Evolutionary conservation across 2,797 vertebrate species (phyloP), one percentile per base, ranked within the genome.

Genomic region (Cyclura pinguis): DNA sequence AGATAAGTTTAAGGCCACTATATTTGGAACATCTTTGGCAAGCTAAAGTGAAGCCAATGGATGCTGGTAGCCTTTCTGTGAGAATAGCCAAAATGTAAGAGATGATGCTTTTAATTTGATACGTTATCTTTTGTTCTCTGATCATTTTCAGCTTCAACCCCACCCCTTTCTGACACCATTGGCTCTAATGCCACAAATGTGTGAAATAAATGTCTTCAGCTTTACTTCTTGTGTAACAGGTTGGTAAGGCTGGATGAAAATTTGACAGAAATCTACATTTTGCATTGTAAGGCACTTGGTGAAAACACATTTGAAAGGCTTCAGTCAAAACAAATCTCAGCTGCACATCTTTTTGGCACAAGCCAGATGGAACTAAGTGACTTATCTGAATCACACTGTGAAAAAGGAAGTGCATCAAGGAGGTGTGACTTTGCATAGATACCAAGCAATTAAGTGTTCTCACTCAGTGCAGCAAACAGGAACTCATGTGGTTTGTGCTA

Each of bases 401-500:
- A 78, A 91, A 87, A 87, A 78, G 85, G 90, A 87, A 89, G 32
- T 87, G 59, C 52, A 86, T 42, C 80, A 62, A 69, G 52, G 74
- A 92, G 52, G 20, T 89, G 55, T 87, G 85, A 78, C 52, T 86
- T 85, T 52, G 52, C 80, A 83, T 87, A 78, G 85, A 84, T 20
- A 69, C 52, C 73, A 89, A 52, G 52, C 73, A 89, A 73, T 92
- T 80, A 84, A 86, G 77, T 87, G 52, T 84, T 89, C 32, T 87
- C 42, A 80, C 59, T n/a, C 62, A 62, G 38, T 13, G 13, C 24
- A 13, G 22, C 80, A 84, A 80, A 87, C 88, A 89, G 35, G 93
- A 90, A 88, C 91, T 92, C 13, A 38, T 93, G 89, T 80, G 73
- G 73, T 84, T 92, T 52, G 80, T 90, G 35, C 18, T 52, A 81